phyloP scores from a whole-genome alignment of 53 echinoderm and acorn worm genomes.

The Patiria pectinifera region DNA sequence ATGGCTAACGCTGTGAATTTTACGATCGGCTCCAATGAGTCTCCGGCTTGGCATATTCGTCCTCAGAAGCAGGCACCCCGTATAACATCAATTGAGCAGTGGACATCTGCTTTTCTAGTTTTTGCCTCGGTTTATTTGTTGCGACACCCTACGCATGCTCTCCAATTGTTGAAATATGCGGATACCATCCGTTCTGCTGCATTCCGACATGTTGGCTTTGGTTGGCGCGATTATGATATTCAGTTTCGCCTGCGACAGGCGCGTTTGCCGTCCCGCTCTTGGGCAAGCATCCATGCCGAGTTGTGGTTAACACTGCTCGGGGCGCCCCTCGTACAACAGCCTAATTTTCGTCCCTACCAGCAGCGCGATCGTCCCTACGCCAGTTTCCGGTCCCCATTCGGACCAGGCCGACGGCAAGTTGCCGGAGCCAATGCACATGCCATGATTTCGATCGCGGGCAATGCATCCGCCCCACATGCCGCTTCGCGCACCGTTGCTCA shows the following conservation, averaged over 20 bases:
- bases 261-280: neutral
- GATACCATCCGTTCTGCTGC: too few relatives aligned
- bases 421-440: neutral
- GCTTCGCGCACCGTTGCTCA: neutral
- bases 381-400: neutral
- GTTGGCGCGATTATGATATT: neutral
- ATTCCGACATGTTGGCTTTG: neutral
- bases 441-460: slow-evolving; percentile 14
- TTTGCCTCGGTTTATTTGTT: neutral
- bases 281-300: neutral
- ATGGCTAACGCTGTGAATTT: too few relatives aligned
- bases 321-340: too few relatives aligned
- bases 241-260: neutral
- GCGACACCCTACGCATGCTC: neutral
- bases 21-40: too few relatives aligned
- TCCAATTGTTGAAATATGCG: neutral
- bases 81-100: too few relatives aligned
- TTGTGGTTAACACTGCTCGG: neutral
- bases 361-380: neutral
- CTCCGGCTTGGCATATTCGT: too few relatives aligned
- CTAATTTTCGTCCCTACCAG: neutral
- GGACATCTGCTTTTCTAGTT: neutral
- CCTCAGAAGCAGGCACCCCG: neutral
- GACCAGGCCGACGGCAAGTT: too few relatives aligned
- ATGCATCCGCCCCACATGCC: neutral